Evolutionary conservation across 1,140 invertebrate species (phyloP), one percentile per base, ranked within the genome.

Genomic region (Aphidius gifuensis): DNA sequence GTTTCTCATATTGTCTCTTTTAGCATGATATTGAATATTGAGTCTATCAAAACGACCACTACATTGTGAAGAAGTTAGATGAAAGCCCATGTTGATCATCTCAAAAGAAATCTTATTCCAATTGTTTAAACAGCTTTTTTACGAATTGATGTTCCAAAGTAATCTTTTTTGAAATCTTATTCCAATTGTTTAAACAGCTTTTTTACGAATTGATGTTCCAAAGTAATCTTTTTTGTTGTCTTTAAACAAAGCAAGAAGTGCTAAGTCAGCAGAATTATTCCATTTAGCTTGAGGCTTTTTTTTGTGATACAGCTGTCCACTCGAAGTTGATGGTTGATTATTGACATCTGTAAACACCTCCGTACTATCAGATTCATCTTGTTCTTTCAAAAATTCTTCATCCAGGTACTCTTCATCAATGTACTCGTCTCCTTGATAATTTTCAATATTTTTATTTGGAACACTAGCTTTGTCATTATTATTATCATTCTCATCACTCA

Each of bases 1-100:
- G 16, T 32, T 46, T 3, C 5, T 45, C 44, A 58, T 58, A 46
- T 58, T 58, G 23, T 58, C 56, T 58, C 46, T 58, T 16, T 58
- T 47, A 8, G 38, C 23, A 45, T 58, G 23, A 32, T 32, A 58
- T 11, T 38, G 6, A 7, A 21, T 9, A 16, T 58, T 58, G 1
- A 58, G 23, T 39, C 44, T 21, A 7, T 58, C 44, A 11, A 58
- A 58, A 43, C 44, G 42, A 32, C 44, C 56, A 9, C 23, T 3
- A 16, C 56, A 58, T 39, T 58, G 56, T 4, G 1, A 5, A 6
- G 2, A 43, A 23, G 4, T 58, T 7, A 58, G 4, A 5, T 8
- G 3, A 11, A 45, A 46, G n/a, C 56, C 56, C 5, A 9, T 9
- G 7, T 4, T 9, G 4, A 4, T 11, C 43, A 58, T 45, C 16